Base-by-base conservation (phyloP, 1,140 invertebrate genomes). In the Scylla paramamosain region DNA sequence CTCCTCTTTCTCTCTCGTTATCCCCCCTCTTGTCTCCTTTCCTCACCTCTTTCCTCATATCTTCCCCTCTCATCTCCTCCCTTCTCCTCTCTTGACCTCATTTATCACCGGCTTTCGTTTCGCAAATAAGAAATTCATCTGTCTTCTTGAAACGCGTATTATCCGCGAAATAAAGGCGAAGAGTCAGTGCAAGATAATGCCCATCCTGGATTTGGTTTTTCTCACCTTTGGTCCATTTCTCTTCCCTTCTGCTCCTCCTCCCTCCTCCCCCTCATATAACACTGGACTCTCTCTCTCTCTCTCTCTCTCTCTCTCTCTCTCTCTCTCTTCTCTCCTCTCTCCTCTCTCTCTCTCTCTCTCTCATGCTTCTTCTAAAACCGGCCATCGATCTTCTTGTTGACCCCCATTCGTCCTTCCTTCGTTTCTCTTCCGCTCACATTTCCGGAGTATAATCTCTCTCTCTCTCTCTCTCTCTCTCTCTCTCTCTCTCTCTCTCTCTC, bases 91-190 rank as follows among this genome's bases (percentile, higher is more conserved):
- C 67, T n/a, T 77, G 67, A n/a, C 67, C 67, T 77, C 67, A n/a
- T 77, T 77, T 77, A 77, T 77, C 67, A 77, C 67, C 67, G n/a
- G 67, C 0, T 77, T 77, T 77, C 67, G 67, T 77, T 77, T 77
- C 67, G 67, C 67, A 77, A 77, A 77, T 77, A 77, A 77, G 67
- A 77, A 77, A 77, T 77, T 77, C 67, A 77, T 77, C 67, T 77
- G 67, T 77, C 67, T 77, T 77, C 67, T 77, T 77, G 67, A n/a
- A 77, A 77, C 67, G 67, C 67, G 67, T 77, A 77, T 77, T 77
- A 77, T 77, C 67, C 67, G 67, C 67, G 67, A 77, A 77, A 77
- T 77, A 77, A 77, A 77, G 67, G 67, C 67, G 67, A 77, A n/a
- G 67, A 77, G 67, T 77, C 67, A 77, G 67, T 77, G 67, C 67